A percentile compares a stretch with the other conserved stretches of the same genome.
These are phyloP conservation scores for Darevskia nairensis DNA, from an alignment of 2,797 vertebrate genomes.

Conservation along the genomic window DNA sequence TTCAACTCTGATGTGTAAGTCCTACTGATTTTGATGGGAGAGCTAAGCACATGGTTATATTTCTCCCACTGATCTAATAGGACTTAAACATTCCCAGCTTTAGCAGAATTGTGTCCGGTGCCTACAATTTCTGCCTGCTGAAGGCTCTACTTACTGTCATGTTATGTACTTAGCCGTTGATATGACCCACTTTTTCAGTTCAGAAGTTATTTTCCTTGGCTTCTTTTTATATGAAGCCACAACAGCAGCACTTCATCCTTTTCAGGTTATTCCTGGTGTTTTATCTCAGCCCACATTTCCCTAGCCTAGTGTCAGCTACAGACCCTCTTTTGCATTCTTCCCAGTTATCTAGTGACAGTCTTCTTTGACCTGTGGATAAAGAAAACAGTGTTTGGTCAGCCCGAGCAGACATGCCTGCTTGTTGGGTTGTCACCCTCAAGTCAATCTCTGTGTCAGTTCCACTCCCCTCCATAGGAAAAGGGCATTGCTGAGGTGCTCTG, in stretches of 20 bases:
- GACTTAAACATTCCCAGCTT: background rate
- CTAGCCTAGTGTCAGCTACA: background rate
- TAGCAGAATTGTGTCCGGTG: background rate
- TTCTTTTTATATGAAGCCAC: slow-evolving; percentile 45
- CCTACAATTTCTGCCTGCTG: slow-evolving; percentile 13
- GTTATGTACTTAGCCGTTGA: slow-evolving; percentile 44
- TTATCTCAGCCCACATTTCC: background rate
- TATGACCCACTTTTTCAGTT: slow-evolving; percentile 33
- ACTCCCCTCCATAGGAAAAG: background rate
- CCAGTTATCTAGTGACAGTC: background rate
- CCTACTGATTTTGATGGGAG: background rate
- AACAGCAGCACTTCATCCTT: slow-evolving; percentile 52
- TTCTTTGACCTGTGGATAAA: slow-evolving; percentile 21
- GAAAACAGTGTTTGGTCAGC: background rate
- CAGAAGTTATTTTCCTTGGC: slow-evolving; percentile 30
- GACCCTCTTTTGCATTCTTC: slow-evolving; percentile 39
- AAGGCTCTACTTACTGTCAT: slow-evolving; percentile 36
- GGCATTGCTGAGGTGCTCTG: background rate
- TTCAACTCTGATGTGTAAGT: too few relatives aligned
- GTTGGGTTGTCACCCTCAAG: background rate
- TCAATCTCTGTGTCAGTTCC: background rate
- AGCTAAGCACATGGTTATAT: background rate
- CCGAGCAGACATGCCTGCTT: background rate
- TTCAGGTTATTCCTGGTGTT: slow-evolving; percentile 21
- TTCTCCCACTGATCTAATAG: background rate